phyloP scores from a whole-genome alignment of 1,140 invertebrate species.

The Ceratosolen solmsi region DNA sequence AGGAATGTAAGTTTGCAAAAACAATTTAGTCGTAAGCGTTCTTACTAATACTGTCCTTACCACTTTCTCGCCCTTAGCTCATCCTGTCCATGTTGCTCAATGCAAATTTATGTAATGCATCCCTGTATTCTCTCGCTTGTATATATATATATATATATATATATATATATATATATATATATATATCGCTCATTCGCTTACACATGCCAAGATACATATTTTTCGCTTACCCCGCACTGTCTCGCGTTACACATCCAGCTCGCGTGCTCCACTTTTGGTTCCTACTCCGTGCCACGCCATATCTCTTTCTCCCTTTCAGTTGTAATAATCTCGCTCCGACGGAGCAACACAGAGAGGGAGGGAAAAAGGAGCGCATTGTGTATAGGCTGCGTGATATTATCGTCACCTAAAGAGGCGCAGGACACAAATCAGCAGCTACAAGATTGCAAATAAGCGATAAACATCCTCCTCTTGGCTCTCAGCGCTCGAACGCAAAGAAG shows the following conservation, averaged over 20 bases:
- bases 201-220: background rate
- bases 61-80: constrained; percentile 14
- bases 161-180: too few species aligned
- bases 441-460: background rate
- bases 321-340: background rate
- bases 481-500: background rate
- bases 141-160: too few species aligned
- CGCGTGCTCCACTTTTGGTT: background rate
- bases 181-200: too few species aligned
- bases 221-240: background rate
- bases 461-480: background rate
- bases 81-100: background rate
- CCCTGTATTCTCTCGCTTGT: too few species aligned
- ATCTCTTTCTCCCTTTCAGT: background rate
- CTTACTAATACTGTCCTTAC: background rate
- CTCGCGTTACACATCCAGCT: constrained; percentile 1
- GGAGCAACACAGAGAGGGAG: background rate
- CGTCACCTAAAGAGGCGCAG: background rate
- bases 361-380: background rate
- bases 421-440: constrained; percentile 24
- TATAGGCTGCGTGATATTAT: constrained; percentile 24
- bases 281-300: background rate
- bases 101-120: background rate
- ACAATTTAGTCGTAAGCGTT: background rate
- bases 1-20: too few species aligned